These are phyloP conservation scores for Caenorhabditis elegans DNA, from an alignment of 1,140 invertebrate species.

Conservation along the genomic window DNA sequence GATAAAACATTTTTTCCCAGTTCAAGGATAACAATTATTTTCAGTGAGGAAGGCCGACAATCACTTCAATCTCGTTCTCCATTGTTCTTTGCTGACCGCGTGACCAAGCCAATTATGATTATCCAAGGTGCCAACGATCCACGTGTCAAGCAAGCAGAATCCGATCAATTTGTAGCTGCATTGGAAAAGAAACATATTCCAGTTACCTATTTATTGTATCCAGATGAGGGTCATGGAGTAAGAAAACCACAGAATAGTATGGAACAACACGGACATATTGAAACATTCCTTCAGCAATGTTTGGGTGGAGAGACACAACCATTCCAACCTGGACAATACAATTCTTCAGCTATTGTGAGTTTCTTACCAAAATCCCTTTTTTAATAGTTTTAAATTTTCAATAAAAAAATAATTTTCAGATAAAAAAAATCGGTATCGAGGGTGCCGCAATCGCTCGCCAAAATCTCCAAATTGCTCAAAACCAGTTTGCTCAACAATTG, in stretches of 20 bases:
- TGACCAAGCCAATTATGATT: conserved; percentile 52
- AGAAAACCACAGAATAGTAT: conserved; percentile 43
- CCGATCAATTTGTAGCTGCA: conserved; percentile 62
- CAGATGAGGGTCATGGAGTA: conserved; percentile 52
- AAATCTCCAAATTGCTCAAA: not conserved
- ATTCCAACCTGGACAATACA: conserved; percentile 45
- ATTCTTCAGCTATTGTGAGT: conserved; percentile 46
- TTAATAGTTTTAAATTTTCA: too few relatives aligned
- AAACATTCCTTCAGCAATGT: conserved; percentile 47
- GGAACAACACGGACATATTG: conserved; percentile 46
- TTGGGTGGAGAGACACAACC: conserved; percentile 41
- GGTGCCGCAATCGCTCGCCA: not conserved
- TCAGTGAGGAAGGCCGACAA: conserved; percentile 42
- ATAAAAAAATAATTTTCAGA: not conserved
- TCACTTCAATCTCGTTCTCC: conserved; percentile 47
- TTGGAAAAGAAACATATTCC: conserved; percentile 56
- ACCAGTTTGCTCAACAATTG: not conserved
- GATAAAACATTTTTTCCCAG: too few relatives aligned
- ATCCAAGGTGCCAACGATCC: conserved; percentile 54
- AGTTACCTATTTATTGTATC: conserved; percentile 51
- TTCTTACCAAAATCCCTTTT: not conserved
- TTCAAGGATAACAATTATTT: too few relatives aligned
- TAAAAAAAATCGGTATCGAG: conserved; percentile 13
- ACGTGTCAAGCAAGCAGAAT: conserved; percentile 50
- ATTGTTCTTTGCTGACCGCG: conserved; percentile 48